These are phyloP conservation scores for Serilophus lunatus DNA, from an alignment of 2,113 vertebrate genomes.

Conservation along the genomic window DNA sequence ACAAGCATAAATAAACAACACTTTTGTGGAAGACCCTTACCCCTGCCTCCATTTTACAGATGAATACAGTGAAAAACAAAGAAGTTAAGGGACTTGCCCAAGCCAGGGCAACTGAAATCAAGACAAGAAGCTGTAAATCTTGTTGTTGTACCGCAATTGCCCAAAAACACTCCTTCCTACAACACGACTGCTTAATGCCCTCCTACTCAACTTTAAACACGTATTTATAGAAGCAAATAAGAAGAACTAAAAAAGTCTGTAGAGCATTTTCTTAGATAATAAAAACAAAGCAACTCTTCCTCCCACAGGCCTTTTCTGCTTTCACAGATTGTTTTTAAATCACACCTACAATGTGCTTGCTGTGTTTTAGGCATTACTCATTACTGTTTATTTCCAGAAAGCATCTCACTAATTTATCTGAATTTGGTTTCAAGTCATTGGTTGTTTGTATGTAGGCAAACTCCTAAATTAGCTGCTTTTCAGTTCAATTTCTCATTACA, in stretches of 20 bases:
- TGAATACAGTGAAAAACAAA: not conserved
- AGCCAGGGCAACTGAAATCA: not conserved
- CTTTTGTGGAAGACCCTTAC: not conserved
- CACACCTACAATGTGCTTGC: not conserved
- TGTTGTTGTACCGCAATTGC: not conserved
- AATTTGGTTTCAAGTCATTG: conserved; percentile 48
- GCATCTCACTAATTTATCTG: conserved; percentile 53
- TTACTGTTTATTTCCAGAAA: conserved; percentile 51
- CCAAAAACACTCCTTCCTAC: not conserved
- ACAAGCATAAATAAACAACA: not conserved
- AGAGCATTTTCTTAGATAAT: conserved; percentile 20
- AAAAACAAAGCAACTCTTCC: not conserved
- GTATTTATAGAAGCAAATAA: conserved; percentile 42
- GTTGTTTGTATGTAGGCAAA: not conserved
- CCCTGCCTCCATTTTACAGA: not conserved
- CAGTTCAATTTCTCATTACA: conserved; percentile 30
- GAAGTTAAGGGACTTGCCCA: conserved; percentile 26
- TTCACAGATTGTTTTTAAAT: conserved; percentile 53
- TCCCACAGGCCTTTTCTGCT: conserved; percentile 54
- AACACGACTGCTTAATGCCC: not conserved
- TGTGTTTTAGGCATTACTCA: conserved; percentile 59
- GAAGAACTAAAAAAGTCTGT: not conserved
- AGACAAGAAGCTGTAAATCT: not conserved
- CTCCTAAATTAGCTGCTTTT: conserved; percentile 35
- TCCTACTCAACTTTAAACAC: conserved; percentile 44